phyloP scores from a whole-genome alignment of 2,797 vertebrate genomes.

The Acanthornis magna region DNA sequence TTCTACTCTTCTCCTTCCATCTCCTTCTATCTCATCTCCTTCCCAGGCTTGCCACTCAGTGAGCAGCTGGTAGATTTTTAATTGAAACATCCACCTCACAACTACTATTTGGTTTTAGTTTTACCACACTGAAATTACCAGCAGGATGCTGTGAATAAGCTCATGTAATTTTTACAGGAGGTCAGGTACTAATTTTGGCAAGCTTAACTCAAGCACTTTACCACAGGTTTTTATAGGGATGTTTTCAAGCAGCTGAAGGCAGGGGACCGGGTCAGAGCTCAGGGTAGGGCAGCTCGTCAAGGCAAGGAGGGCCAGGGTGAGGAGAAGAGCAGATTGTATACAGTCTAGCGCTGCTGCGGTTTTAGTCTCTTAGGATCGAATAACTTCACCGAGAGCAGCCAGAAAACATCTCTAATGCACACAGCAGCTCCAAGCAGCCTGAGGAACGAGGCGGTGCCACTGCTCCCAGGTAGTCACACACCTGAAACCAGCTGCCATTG shows the following conservation, averaged over 20 bases:
- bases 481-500: neutral
- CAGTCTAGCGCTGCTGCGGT: neutral
- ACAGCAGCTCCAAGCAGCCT: neutral
- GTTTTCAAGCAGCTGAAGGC: neutral
- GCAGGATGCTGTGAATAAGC: neutral
- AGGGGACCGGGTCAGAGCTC: neutral
- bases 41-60: neutral
- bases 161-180: neutral
- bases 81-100: neutral
- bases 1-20: neutral
- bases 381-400: neutral
- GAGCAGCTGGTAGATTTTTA: neutral
- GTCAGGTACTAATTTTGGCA: neutral
- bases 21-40: neutral
- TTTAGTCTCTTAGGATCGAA: neutral
- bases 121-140: neutral
- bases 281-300: neutral
- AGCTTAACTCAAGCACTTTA: neutral
- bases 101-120: neutral
- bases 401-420: neutral
- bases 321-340: neutral
- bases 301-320: neutral
- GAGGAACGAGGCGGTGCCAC: neutral
- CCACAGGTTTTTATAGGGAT: neutral
- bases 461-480: neutral